These are phyloP conservation scores for Cryptomyrus ogoouensis DNA, from an alignment of 2,113 vertebrate genomes.

Conservation along the genomic window DNA sequence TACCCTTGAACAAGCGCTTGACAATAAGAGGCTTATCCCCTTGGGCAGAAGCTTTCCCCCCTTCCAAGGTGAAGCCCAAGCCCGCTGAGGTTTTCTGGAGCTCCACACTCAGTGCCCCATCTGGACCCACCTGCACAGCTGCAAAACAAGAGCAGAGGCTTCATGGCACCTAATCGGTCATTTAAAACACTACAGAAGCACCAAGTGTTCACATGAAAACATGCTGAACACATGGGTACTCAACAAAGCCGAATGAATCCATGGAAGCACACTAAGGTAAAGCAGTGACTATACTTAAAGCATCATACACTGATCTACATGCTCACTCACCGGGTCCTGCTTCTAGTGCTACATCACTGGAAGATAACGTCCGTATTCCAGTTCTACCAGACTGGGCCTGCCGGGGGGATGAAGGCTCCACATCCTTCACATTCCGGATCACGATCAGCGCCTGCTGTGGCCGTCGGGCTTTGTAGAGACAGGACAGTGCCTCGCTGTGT, in stretches of 20 bases:
- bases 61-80: slow-evolving; percentile 83
- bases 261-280: not conserved
- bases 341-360: slow-evolving; percentile 46
- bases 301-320: not conserved
- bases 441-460: slow-evolving; percentile 68
- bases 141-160: slow-evolving; percentile 9
- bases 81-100: slow-evolving; percentile 83
- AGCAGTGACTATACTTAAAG: not conserved
- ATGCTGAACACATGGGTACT: not conserved
- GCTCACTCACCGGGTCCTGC: slow-evolving; percentile 60
- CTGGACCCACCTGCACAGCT: slow-evolving; percentile 57
- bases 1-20: slow-evolving; percentile 87
- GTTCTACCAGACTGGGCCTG: slow-evolving; percentile 46
- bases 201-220: not conserved
- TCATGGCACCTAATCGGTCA: not conserved
- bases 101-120: slow-evolving; percentile 66
- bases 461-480: slow-evolving; percentile 75
- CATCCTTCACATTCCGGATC: slow-evolving; percentile 62
- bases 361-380: slow-evolving; percentile 42
- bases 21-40: slow-evolving; percentile 76
- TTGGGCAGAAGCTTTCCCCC: slow-evolving; percentile 70
- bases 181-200: not conserved
- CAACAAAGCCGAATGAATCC: not conserved
- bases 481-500: slow-evolving; percentile 73
- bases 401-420: slow-evolving; percentile 39